These are phyloP conservation scores for Morpho helenor DNA, from an alignment of 2,888 invertebrate species.

Conservation along the genomic window DNA sequence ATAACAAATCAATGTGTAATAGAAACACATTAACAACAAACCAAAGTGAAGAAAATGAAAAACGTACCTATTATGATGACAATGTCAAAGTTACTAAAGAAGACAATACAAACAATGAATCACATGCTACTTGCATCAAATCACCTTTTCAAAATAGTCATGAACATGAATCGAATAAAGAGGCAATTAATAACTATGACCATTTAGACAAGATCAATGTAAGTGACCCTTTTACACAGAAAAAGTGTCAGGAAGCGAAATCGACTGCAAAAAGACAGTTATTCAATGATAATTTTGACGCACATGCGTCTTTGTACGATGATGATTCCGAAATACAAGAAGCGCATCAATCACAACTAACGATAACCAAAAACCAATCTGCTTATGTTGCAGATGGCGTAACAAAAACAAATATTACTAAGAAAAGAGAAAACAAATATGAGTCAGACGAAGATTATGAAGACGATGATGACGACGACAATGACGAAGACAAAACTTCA, in stretches of 20 bases:
- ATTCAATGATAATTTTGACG: neutral
- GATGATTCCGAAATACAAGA: constrained; percentile 7
- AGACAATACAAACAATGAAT: neutral
- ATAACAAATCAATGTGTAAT: too few species aligned
- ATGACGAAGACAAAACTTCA: constrained; percentile 34
- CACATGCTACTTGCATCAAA: neutral
- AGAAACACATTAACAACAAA: too few species aligned
- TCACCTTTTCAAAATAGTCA: neutral
- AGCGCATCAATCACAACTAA: constrained; percentile 2
- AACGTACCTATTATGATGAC: neutral
- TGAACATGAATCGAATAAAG: neutral
- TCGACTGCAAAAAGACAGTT: neutral
- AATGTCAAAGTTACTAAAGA: neutral
- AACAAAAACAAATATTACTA: constrained; percentile 3
- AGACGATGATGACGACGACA: constrained; percentile 9
- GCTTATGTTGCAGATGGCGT: constrained; percentile 9
- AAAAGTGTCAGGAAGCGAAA: neutral
- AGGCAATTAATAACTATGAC: neutral
- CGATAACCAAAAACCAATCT: constrained; percentile 5
- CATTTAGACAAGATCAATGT: neutral
- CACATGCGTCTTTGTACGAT: constrained; percentile 3
- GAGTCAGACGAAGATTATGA: too few species aligned
- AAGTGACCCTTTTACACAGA: neutral
- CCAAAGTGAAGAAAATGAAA: neutral
- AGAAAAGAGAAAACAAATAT: constrained; percentile 9